Percentiles rank a stretch among this genome's conserved stretches.
Evolutionary conservation across 1,140 invertebrate genomes (phyloP).

Genomic region (Calycopis cecrops): DNA sequence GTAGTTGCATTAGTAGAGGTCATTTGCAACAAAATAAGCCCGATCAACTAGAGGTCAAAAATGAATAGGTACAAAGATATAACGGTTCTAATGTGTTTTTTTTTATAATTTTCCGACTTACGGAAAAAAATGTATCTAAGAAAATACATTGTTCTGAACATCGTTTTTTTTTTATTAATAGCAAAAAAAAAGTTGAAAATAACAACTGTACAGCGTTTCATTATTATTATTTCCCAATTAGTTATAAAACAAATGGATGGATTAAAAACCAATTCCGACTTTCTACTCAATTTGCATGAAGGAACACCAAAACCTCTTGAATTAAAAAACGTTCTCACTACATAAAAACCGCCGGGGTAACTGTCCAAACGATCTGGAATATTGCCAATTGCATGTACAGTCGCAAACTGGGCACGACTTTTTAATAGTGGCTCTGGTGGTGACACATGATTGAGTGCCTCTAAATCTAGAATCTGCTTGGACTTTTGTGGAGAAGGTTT

Average conservation of each 20-base stretch:
- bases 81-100: no score
- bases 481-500: not conserved
- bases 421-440: constrained; percentile 30
- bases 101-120: no score
- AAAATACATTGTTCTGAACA: no score
- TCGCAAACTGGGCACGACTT: constrained; percentile 25
- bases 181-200: no score
- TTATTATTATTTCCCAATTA: no score
- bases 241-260: not conserved
- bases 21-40: no score
- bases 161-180: no score
- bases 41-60: no score
- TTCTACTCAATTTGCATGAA: not conserved
- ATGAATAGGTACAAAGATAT: no score
- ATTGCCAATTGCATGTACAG: constrained; percentile 33
- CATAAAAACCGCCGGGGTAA: constrained; percentile 21
- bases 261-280: not conserved
- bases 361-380: constrained; percentile 29
- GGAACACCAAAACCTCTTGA: not conserved
- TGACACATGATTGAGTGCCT: constrained; percentile 29
- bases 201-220: no score
- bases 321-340: constrained; percentile 18
- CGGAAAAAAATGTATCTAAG: no score
- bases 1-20: no score
- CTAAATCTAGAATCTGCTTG: constrained; percentile 10